Evolutionary conservation across 30 jellyfish, hydroid and myxozoan species (phyloP).

Genomic region (Sanderia malayensis): DNA sequence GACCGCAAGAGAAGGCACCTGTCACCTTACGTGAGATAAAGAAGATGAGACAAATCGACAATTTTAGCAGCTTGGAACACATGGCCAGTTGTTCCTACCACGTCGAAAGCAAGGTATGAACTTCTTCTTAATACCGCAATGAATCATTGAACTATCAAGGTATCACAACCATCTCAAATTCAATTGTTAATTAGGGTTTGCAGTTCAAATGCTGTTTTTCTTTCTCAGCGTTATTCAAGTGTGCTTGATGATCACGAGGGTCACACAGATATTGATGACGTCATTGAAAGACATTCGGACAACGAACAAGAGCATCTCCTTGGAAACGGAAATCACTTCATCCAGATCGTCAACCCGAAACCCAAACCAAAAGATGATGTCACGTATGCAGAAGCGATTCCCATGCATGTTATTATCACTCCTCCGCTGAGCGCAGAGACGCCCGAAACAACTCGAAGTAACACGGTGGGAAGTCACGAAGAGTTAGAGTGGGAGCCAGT

Average conservation of each 20-base stretch:
- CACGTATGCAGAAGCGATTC: slow-evolving; percentile 41
- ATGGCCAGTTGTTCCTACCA: slow-evolving; percentile 46
- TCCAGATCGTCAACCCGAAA: slow-evolving; percentile 1
- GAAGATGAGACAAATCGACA: slow-evolving; percentile 54
- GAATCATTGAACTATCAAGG: too few relatives aligned
- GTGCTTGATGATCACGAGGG: background rate
- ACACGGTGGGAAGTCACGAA: slow-evolving; percentile 39
- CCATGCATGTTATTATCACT: slow-evolving; percentile 33
- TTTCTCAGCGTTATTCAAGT: background rate
- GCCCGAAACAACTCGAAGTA: slow-evolving; percentile 44
- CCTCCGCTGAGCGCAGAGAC: slow-evolving; percentile 26
- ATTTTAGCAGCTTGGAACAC: slow-evolving; percentile 59
- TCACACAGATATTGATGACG: background rate
- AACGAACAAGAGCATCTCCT: slow-evolving; percentile 20
- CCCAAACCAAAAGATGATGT: slow-evolving; percentile 5
- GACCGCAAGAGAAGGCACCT: slow-evolving; percentile 14
- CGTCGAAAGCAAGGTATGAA: slow-evolving; percentile 34
- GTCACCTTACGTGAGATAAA: slow-evolving; percentile 37
- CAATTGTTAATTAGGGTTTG: too few relatives aligned
- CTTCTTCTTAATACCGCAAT: too few relatives aligned
- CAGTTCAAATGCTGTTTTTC: too few relatives aligned
- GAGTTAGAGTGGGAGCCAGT: slow-evolving; percentile 79
- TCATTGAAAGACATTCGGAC: background rate
- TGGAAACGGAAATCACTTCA: slow-evolving; percentile 41
- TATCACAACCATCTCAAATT: too few relatives aligned